Conservation (phyloP, 2,113 vertebrate species). For the Nesoenas mayeri region DNA sequence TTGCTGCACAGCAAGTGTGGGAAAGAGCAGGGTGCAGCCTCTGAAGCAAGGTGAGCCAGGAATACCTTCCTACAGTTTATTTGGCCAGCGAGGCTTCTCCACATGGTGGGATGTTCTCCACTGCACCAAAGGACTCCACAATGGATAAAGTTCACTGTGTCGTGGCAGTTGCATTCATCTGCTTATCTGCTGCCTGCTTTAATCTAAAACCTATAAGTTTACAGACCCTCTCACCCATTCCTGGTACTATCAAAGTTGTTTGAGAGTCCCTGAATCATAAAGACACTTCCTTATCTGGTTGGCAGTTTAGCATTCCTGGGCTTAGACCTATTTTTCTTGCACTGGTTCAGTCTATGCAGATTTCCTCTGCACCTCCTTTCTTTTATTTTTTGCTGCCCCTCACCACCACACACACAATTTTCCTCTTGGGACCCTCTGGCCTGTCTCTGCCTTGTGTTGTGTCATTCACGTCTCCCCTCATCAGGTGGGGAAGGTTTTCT, state of each 20-base stretch:
- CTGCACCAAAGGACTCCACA: neutral
- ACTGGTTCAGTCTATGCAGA: neutral
- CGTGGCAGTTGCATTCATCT: neutral
- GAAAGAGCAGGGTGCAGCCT: neutral
- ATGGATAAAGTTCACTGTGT: neutral
- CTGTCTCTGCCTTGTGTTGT: neutral
- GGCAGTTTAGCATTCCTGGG: neutral
- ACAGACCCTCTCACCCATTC: neutral
- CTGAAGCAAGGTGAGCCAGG: neutral
- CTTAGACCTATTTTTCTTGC: neutral
- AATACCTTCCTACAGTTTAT: neutral
- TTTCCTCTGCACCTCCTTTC: neutral
- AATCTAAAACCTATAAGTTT: neutral
- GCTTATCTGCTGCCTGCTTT: neutral
- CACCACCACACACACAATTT: neutral
- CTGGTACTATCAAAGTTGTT: neutral
- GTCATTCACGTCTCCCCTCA: neutral
- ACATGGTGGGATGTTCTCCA: neutral
- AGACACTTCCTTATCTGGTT: neutral
- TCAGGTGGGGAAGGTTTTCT: neutral
- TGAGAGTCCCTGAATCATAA: neutral
- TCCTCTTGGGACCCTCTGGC: neutral
- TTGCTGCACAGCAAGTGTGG: fast-evolving
- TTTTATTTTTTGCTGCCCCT: neutral
- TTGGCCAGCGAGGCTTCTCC: neutral